A percentile compares a stretch with the other conserved stretches of the same genome.
These are phyloP conservation scores for Hippocampus zosterae DNA, from an alignment of 2,113 vertebrate species.

Conservation along the genomic window DNA sequence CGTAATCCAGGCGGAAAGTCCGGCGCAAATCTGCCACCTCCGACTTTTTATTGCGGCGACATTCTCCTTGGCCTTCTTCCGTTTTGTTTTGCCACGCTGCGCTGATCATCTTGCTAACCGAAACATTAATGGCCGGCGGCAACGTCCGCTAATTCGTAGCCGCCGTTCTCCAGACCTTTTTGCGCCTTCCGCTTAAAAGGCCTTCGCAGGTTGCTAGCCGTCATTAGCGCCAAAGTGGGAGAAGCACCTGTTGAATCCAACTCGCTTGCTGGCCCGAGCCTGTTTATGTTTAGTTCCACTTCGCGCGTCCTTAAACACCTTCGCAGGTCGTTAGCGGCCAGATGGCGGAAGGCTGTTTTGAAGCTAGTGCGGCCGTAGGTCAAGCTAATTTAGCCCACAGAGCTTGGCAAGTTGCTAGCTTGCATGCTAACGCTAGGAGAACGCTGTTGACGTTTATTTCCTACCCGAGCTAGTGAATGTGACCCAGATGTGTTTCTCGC, in stretches of 20 bases:
- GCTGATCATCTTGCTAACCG: neutral
- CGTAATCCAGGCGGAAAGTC: conserved; percentile 16
- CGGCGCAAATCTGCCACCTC: neutral
- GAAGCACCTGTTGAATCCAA: neutral
- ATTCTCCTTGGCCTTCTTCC: neutral
- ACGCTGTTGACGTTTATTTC: conserved; percentile 16
- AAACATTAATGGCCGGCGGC: conserved; percentile 48
- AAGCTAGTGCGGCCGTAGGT: neutral
- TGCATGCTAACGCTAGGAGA: conserved; percentile 17
- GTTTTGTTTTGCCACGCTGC: neutral
- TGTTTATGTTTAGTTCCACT: conserved; percentile 51
- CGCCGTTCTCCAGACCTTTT: neutral
- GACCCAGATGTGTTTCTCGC: no score
- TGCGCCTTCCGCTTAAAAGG: neutral
- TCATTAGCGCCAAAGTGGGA: neutral
- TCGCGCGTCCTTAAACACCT: neutral
- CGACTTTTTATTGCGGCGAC: neutral
- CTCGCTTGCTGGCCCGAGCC: neutral
- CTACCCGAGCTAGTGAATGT: no score
- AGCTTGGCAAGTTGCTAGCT: no score
- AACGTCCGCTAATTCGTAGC: conserved; percentile 22
- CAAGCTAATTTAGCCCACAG: neutral
- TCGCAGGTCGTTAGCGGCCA: neutral
- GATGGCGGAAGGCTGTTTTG: neutral
- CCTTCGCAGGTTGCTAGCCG: neutral